These are phyloP conservation scores for Astropecten irregularis DNA, from an alignment of 53 echinoderm and acorn worm species.

Conservation along the genomic window DNA sequence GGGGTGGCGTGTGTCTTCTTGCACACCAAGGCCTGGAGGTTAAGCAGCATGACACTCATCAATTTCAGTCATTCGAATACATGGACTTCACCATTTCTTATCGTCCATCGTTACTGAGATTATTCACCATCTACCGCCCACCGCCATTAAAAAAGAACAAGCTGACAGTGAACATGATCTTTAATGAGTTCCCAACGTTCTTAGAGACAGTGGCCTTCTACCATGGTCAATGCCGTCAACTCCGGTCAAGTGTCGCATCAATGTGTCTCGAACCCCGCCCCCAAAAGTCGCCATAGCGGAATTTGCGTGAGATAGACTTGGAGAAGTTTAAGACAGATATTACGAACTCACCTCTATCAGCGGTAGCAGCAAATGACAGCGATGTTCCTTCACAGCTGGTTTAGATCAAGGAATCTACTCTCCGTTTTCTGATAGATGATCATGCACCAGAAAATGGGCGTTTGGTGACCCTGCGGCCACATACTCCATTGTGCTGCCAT, in stretches of 20 bases:
- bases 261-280: background rate
- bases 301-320: background rate
- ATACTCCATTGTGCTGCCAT: conserved; percentile 18
- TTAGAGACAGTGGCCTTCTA: conserved; percentile 1
- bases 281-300: conserved; percentile 18
- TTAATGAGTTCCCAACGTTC: background rate
- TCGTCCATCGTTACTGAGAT: background rate
- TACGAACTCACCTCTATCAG: background rate
- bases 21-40: background rate
- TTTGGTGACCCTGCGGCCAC: background rate
- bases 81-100: background rate
- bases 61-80: background rate
- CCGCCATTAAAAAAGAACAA: conserved; percentile 25
- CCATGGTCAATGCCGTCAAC: too few relatives aligned
- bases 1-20: conserved; percentile 12
- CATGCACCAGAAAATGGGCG: conserved; percentile 11
- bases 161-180: background rate
- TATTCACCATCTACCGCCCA: conserved; percentile 11
- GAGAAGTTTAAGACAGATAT: conserved; percentile 10
- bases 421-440: background rate
- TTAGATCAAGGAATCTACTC: background rate
- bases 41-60: background rate
- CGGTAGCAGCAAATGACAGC: background rate
- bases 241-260: conserved; percentile 31
- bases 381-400: background rate